Evolutionary conservation across 2,113 vertebrate genomes (phyloP).

Genomic region (Beaufortia kweichowensis): DNA sequence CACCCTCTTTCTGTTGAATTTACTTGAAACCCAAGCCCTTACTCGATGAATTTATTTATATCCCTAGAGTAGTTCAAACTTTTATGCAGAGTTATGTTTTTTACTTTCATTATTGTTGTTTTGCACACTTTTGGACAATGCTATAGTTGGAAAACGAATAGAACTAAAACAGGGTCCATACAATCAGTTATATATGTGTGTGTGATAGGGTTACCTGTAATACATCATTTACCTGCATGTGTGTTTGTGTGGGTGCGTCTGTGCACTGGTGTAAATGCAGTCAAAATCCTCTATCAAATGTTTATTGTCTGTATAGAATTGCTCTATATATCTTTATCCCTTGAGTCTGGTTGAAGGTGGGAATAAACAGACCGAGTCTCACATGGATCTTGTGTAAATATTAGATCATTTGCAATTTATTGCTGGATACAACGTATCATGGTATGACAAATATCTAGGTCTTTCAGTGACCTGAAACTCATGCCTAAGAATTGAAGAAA

Average conservation of each 20-base stretch:
- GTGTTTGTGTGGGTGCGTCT: slow-evolving; percentile 16
- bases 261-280: background rate
- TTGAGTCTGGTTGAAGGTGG: background rate
- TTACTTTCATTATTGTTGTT: slow-evolving; percentile 15
- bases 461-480: background rate
- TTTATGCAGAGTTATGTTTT: background rate
- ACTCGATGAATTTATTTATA: background rate
- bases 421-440: background rate
- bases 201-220: background rate
- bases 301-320: background rate
- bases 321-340: background rate
- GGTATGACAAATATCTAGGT: background rate
- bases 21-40: slow-evolving; percentile 35
- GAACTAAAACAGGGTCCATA: background rate
- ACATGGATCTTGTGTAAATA: background rate
- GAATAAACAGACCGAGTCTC: background rate
- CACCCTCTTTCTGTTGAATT: slow-evolving; percentile 21
- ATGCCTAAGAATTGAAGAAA: background rate
- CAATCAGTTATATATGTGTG: slow-evolving; percentile 19
- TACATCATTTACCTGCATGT: slow-evolving; percentile 25
- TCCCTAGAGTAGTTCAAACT: background rate
- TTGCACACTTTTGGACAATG: slow-evolving; percentile 29
- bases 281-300: slow-evolving; percentile 2
- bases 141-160: background rate
- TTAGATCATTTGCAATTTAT: background rate